phyloP scores from a whole-genome alignment of 2,888 invertebrate species.

The Trachelus tabidus region DNA sequence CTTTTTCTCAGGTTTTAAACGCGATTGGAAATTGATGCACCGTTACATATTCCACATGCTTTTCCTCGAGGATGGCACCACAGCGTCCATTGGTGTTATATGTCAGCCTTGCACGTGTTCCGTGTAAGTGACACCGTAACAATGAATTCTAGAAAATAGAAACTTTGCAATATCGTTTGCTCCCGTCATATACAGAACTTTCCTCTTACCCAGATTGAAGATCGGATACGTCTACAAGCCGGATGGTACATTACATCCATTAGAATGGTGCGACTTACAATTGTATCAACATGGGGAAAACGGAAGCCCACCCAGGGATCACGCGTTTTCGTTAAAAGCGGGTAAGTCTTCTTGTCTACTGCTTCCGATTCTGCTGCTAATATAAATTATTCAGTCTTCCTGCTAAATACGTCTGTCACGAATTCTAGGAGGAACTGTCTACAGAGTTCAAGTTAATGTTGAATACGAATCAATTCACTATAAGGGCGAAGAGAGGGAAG shows the following conservation, averaged over 20 bases:
- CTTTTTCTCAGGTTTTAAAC: conserved; percentile 69
- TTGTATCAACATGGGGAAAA: conserved; percentile 78
- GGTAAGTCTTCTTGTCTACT: conserved; percentile 37
- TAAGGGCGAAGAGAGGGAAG: conserved; percentile 77
- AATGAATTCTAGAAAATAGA: not conserved
- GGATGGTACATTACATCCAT: conserved; percentile 69
- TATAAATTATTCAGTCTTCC: not conserved
- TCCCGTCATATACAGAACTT: not conserved
- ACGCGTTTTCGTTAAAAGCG: conserved; percentile 75
- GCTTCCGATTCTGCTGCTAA: not conserved
- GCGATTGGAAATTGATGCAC: conserved; percentile 82
- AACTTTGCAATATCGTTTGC: not conserved
- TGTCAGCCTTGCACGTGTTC: conserved; percentile 79
- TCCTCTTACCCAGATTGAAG: conserved; percentile 68
- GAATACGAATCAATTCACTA: conserved; percentile 73
- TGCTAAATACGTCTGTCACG: not conserved
- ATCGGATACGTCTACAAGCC: conserved; percentile 73
- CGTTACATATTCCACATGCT: conserved; percentile 84
- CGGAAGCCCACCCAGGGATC: conserved; percentile 73
- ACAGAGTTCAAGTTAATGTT: conserved; percentile 72
- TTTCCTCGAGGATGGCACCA: conserved; percentile 77
- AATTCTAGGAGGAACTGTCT: conserved; percentile 64
- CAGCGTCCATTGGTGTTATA: conserved; percentile 78
- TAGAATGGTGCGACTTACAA: conserved; percentile 73
- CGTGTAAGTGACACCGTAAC: conserved; percentile 57